Evolutionary conservation across 2,797 vertebrate genomes (phyloP), one percentile per base, ranked within the genome.

Genomic region (Danio tinwini): DNA sequence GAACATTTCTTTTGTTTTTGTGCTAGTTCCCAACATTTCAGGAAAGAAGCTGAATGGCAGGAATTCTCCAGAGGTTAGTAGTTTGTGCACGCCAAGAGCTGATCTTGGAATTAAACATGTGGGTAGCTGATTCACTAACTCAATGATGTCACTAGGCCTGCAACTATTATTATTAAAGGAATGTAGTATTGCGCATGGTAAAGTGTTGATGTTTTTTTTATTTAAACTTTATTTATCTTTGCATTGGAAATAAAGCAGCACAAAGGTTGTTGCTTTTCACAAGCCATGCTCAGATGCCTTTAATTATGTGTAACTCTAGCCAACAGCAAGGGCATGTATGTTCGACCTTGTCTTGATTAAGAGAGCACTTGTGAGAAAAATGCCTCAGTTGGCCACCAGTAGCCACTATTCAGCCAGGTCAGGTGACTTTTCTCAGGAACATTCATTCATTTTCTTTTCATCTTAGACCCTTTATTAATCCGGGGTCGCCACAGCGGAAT

Each of bases 281-380:
- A 5, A 14, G 47, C 12, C 37, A 37, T 21, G 69, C 50, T 65
- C 44, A 65, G 55, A 49, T 74, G 52, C 11, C 56, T 72, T 81
- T 83, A 71, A 83, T 80, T 82, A 68, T 67, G 70, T 76, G 75
- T 55, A 83, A 86, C 81, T 58, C 42, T 74, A 80, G 76, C 79
- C 53, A 42, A 1, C 3, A 39, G 75, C 72, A 76, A 73, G 67
- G 68, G 12, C 17, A 42, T 53, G 21, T 7, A 14, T 70, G 14
- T 45, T 50, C 16, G 76, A 84, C 81, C 78, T 70, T 78, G 80
- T 44, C 64, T 78, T 49, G 52, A 83, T 83, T 74, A 58, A 45
- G 29, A 59, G 16, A 65, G 42, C 53, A 62, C 49, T 76, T 44
- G 12, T 62, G 17, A 29, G 29, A 3, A 29, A 76, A 74, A 76